phyloP scores from a whole-genome alignment of 2,797 vertebrate genomes.

The Catostomus latipinnis region DNA sequence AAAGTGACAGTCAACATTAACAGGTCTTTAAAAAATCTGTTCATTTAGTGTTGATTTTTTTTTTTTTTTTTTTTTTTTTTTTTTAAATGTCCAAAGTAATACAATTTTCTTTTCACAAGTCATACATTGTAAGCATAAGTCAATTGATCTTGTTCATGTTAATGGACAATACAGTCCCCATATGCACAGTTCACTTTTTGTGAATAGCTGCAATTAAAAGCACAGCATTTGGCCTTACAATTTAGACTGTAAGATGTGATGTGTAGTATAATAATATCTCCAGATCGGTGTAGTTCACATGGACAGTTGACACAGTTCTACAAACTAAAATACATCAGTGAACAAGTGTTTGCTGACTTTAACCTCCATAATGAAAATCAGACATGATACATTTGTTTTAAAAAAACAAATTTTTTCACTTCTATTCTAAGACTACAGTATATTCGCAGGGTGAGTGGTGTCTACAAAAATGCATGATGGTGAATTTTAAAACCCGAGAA shows the following conservation, averaged over 20 bases:
- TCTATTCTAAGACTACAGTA: slow-evolving; percentile 33
- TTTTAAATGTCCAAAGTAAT: slow-evolving; percentile 56
- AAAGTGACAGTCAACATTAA: slow-evolving; percentile 44
- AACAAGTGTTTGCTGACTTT: slow-evolving; percentile 30
- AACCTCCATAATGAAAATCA: slow-evolving; percentile 27
- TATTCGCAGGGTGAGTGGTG: slow-evolving; percentile 23
- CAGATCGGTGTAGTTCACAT: slow-evolving; percentile 1
- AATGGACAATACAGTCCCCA: slow-evolving; percentile 16
- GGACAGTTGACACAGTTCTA: slow-evolving; percentile 21
- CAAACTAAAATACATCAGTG: slow-evolving; percentile 41
- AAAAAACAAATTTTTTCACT: not conserved
- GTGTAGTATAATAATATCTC: slow-evolving; percentile 45
- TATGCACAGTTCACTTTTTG: slow-evolving; percentile 11
- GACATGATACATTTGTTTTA: slow-evolving; percentile 29
- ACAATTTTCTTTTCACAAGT: slow-evolving; percentile 33
- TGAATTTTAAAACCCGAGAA: slow-evolving; percentile 39
- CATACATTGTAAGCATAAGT: slow-evolving; percentile 26
- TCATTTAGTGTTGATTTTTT: slow-evolving; percentile 62
- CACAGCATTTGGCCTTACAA: slow-evolving; percentile 3
- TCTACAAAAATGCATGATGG: slow-evolving; percentile 17
- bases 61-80: slow-evolving; percentile 31
- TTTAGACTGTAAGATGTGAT: slow-evolving; percentile 31
- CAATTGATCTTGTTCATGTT: not conserved
- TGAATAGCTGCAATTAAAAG: slow-evolving; percentile 1
- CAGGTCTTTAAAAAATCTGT: slow-evolving; percentile 31